Base-by-base conservation (phyloP, 2,888 invertebrate genomes). In the Exephanes ischioxanthus region DNA sequence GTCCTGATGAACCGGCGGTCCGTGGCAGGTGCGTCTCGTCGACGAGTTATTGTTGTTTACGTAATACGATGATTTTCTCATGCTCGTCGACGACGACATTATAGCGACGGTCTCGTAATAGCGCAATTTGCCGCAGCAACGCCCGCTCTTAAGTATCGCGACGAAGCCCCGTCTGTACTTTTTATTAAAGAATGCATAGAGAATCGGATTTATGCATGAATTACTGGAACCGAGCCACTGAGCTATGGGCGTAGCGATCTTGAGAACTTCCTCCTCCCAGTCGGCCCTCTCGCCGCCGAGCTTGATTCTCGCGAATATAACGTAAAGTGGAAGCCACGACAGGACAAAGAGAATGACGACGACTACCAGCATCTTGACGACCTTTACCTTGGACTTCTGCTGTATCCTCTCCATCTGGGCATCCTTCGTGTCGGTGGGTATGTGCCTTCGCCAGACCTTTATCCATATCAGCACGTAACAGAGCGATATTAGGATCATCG, bases 181-280 rank as follows among this genome's bases (percentile, higher is more conserved):
- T 93, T 98, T 98, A 94, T 99, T 99, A 94, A 99, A 98, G 94
- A 98, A 98, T 2, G 98, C 98, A 94, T 99, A 98, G 81, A 99
- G 95, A 86, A 99, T 97, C 0, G 99, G 99, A 94, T 99, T 99
- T 92, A 99, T 98, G 95, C 98, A 98, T 26, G 98, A 98, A 94
- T 99, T 99, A 22, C 98, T 98, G 0, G 98, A 97, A 2, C 99
- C 99, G 68, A 99, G 95, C 98, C 98, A 98, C 93, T 98, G 98
- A 5, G 98, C 98, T 73, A 99, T 95, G 3, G 99, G 99, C 22
- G 97, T 97, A 2, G 97, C 96, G 26, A 97, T 96, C 67, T 97
- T 97, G 53, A 98, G 95, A 84, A 97, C 95, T 88, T 97, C 97
- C 90, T 97, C 97, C 91, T 97, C 98, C 96, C 97, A 97, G 71